Conservation (phyloP, 2,113 vertebrate species). For the Seriola rivoliana region DNA sequence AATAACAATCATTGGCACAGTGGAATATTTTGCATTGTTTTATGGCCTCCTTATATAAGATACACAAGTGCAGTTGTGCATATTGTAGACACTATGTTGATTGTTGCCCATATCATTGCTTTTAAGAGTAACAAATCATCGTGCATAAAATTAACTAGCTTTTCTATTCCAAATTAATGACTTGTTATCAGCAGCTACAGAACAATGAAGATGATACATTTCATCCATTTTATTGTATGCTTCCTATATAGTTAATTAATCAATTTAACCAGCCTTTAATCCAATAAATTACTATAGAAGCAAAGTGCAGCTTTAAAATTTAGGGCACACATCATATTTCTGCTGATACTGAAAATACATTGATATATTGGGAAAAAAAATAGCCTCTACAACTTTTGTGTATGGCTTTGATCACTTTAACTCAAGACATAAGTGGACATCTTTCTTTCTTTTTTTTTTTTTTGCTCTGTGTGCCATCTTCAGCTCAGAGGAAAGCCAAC, state of each 20-base stretch:
- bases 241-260: conserved; percentile 3
- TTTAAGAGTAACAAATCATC: not conserved
- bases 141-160: conserved; percentile 13
- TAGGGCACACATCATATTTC: not conserved
- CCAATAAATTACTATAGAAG: not conserved
- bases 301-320: conserved; percentile 6
- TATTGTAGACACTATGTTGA: not conserved
- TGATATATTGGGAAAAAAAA: not conserved
- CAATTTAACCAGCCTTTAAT: conserved; percentile 18
- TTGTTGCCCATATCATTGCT: not conserved
- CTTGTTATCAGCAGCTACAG: not conserved
- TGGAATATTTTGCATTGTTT: conserved; percentile 23
- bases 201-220: conserved; percentile 21
- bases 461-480: conserved; percentile 31
- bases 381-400: not conserved
- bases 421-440: conserved; percentile 2
- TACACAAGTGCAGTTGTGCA: not conserved
- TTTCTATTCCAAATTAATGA: conserved; percentile 7
- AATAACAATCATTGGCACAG: conserved; percentile 17
- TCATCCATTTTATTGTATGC: conserved; percentile 12
- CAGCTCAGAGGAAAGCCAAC: conserved; percentile 47
- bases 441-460: conserved; percentile 10
- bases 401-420: conserved; percentile 12
- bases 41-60: not conserved
- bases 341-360: conserved; percentile 1